Base-by-base conservation (phyloP, 2,888 invertebrate species). In the Sabellastarte sp. region DNA sequence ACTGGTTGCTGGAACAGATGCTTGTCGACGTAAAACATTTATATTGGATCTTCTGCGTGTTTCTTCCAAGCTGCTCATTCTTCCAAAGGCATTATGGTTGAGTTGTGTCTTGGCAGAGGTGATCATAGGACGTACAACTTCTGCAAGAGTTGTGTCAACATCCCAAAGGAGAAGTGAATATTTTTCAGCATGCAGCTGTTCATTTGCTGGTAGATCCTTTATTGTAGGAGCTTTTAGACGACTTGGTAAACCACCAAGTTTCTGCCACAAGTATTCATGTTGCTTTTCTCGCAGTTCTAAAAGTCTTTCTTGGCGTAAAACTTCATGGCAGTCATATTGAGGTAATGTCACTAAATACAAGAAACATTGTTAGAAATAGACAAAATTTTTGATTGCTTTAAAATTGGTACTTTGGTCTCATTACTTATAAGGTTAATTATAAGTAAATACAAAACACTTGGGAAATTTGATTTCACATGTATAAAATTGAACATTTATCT, bases 321-420 rank as follows among this genome's bases (percentile, higher is more conserved):
- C 66, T 60, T 72, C 72, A 59, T 67, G 68, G 31, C 63, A 59
- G 50, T 71, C 72, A 4, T 64, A 60, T 50, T 67, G 64, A 1
- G 70, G 72, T n/a, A 72, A 62, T 32, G 65, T 65, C 33, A 68
- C 69, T 68, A 60, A 26, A 53, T n/a, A n/a, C n/a, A n/a, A n/a
- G n/a, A n/a, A n/a, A n/a, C n/a, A n/a, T n/a, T n/a, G n/a, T n/a
- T n/a, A n/a, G n/a, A n/a, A n/a, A n/a, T n/a, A n/a, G n/a, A n/a
- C n/a, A n/a, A n/a, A n/a, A n/a, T n/a, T n/a, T n/a, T n/a, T n/a
- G n/a, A n/a, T n/a, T n/a, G n/a, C n/a, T n/a, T n/a, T n/a, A n/a
- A n/a, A n/a, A n/a, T n/a, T n/a, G n/a, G n/a, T n/a, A n/a, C n/a
- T n/a, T n/a, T n/a, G n/a, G n/a, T n/a, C n/a, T n/a, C n/a, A n/a